Evolutionary conservation across 2,888 invertebrate genomes (phyloP), one percentile per base, ranked within the genome.

Genomic region (Encarsia formosa): DNA sequence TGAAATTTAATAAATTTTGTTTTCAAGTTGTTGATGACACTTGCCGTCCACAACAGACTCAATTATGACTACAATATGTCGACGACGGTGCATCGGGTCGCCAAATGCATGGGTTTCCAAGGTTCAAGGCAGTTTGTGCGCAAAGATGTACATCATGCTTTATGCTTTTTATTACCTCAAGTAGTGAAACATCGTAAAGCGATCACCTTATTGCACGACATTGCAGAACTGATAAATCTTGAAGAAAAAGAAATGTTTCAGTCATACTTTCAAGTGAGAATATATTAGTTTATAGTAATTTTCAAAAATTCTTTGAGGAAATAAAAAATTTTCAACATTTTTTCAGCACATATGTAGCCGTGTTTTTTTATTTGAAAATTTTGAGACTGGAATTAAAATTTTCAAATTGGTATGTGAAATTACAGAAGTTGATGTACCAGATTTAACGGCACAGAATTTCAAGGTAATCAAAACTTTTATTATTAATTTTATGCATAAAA

Each of bases 71-170:
- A 80, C 59, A 79, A 79, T 41, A 78, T 85, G 61, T 75, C 79
- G 1, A 76, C 80, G 40, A 79, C 82, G 1, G 71, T 86, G 45
- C 75, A 81, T 11, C 81, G 81, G 65, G 71, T 85, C 1, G 81
- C 85, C 0, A 79, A 81, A 60, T 82, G 86, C 54, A 79, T 88
- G 47, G 87, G 86, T 0, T 87, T 83, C 63, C 78, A 80, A 19
- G 84, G 84, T 31, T 81, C 83, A 8, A 80, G 83, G 64, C 84
- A 87, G 65, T 85, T 87, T 49, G 76, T 87, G 49, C 78, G 79
- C 0, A 84, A 85, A 67, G 86, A 88, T 63, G 81, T 83, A 32
- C 82, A 84, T 46, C 78, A 86, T 60, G 78, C 87, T 19, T 72
- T 88, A 8, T 85, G 87, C 1, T 77, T 80, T 73, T 76, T 86